Percentiles rank a stretch among this genome's conserved stretches.
These are phyloP conservation scores for Mesocentrotus franciscanus DNA, from an alignment of 53 echinoderm and acorn worm genomes.

Conservation along the genomic window DNA sequence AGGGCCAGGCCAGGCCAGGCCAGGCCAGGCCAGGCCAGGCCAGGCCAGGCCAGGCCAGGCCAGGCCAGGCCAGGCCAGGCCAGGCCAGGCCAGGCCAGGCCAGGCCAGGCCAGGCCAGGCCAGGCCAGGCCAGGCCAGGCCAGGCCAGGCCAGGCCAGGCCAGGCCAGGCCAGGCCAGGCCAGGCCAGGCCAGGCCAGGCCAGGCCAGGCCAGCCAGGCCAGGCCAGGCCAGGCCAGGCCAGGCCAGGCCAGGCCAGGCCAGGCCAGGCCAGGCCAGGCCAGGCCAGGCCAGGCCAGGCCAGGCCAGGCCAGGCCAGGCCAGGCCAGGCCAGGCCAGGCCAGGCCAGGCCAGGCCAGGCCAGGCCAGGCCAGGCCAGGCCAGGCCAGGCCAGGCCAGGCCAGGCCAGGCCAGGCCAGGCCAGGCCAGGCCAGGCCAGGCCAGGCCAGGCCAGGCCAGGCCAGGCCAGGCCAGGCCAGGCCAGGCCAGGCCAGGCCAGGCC, in stretches of 20 bases:
- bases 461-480: background rate
- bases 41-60: background rate
- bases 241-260: background rate
- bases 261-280: background rate
- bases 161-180: background rate
- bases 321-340: background rate
- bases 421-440: background rate
- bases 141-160: background rate
- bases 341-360: background rate
- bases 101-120: background rate
- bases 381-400: background rate
- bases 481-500: background rate
- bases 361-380: background rate
- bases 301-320: background rate
- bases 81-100: background rate
- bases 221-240: slow-evolving; percentile 1
- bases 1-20: background rate
- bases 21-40: background rate
- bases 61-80: background rate
- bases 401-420: background rate
- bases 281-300: background rate
- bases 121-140: background rate
- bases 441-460: background rate
- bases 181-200: background rate
- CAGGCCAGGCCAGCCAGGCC: no score